These are phyloP conservation scores for Sclerurus mexicanus DNA, from an alignment of 2,113 vertebrate genomes.

Conservation along the genomic window DNA sequence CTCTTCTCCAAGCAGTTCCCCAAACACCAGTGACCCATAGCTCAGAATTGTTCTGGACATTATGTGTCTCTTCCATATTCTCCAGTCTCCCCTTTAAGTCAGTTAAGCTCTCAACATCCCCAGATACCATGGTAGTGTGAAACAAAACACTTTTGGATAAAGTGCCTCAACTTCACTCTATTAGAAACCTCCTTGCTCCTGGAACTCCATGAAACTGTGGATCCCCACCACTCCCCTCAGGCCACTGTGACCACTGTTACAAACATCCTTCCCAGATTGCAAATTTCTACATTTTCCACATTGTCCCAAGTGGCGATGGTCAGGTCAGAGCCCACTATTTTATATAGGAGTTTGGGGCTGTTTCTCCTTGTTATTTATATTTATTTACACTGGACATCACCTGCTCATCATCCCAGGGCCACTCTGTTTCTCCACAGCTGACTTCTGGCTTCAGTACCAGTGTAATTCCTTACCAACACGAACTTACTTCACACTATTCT, in stretches of 20 bases:
- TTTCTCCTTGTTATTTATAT: neutral
- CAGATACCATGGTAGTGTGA: neutral
- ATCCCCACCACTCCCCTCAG: neutral
- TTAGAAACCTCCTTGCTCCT: neutral
- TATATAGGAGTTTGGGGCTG: neutral
- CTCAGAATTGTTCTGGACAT: neutral
- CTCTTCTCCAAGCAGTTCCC: neutral
- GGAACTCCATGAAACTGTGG: accelerated
- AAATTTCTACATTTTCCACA: neutral
- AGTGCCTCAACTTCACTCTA: neutral
- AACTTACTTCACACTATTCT: neutral
- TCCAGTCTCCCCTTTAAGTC: neutral
- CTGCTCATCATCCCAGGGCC: neutral
- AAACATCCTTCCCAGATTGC: neutral
- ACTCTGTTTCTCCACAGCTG: neutral
- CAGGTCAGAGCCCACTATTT: neutral
- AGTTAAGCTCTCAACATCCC: neutral
- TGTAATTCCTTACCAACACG: neutral
- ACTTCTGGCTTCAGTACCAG: neutral
- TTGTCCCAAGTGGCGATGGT: neutral
- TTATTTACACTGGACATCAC: neutral
- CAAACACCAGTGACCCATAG: neutral
- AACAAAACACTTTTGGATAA: neutral
- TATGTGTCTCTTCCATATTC: neutral
- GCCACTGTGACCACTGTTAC: accelerated